Conservation (phyloP, 2,797 vertebrate genomes). For the Numenius phaeopus region DNA sequence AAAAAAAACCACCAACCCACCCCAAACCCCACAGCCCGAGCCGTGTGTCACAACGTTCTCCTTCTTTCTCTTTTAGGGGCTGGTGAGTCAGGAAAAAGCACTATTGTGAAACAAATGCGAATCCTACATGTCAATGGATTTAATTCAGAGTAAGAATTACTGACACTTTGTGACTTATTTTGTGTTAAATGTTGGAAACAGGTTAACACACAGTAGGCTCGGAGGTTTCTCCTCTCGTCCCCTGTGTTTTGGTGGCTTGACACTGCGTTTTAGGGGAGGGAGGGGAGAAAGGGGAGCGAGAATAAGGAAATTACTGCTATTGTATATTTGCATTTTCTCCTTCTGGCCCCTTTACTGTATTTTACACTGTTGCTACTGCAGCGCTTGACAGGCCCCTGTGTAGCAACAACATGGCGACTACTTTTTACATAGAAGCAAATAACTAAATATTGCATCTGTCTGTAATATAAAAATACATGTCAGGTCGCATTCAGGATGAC, state of each 20-base stretch:
- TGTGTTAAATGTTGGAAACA: neutral
- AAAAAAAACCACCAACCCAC: neutral
- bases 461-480: conserved; percentile 39
- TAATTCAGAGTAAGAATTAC: conserved; percentile 91
- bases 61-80: conserved; percentile 87
- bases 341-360: conserved; percentile 70
- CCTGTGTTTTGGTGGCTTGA: conserved; percentile 4
- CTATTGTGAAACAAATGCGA: conserved; percentile 98
- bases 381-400: conserved; percentile 88
- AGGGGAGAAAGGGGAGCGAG: neutral
- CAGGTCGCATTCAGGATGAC: conserved; percentile 5
- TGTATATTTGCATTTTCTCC: conserved; percentile 60
- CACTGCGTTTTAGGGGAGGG: neutral
- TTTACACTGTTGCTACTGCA: conserved; percentile 85
- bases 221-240: neutral
- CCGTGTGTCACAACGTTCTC: conserved; percentile 29
- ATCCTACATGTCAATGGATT: conserved; percentile 98
- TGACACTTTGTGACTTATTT: conserved; percentile 30
- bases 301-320: conserved; percentile 58
- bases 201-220: neutral
- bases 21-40: neutral
- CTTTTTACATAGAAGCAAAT: conserved; percentile 79
- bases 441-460: conserved; percentile 76
- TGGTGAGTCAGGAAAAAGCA: conserved; percentile 98
- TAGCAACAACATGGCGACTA: conserved; percentile 89